A percentile compares a stretch with the other conserved stretches of the same genome.
These are phyloP conservation scores for Endotricha flammealis DNA, from an alignment of 2,888 invertebrate species.

Conservation along the genomic window DNA sequence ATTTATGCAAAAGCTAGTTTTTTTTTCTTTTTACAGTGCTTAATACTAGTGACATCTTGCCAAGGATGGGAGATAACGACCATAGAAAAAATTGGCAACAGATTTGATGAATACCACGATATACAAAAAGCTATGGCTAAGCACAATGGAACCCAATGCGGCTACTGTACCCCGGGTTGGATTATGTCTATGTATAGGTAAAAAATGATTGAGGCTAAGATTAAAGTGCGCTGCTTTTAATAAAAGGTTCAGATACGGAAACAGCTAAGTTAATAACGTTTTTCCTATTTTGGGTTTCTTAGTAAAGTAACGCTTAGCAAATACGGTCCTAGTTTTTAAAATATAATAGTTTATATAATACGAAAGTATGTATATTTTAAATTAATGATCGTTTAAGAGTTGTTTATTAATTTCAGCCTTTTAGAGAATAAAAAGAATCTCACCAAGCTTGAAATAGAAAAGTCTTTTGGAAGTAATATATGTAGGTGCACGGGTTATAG, in stretches of 20 bases:
- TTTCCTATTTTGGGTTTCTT: no score
- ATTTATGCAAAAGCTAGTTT: no score
- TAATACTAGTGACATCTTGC: slow-evolving; percentile 78
- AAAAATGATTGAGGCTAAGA: no score
- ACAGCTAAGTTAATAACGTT: no score
- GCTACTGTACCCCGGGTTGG: slow-evolving; percentile 86
- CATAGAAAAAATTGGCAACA: slow-evolving; percentile 83
- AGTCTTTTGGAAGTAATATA: slow-evolving; percentile 84
- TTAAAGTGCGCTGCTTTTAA: no score
- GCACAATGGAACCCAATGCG: slow-evolving; percentile 84
- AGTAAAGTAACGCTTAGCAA: no score
- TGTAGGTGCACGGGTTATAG: slow-evolving; percentile 88
- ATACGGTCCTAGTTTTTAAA: no score
- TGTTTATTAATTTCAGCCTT: slow-evolving; percentile 30
- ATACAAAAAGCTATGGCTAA: slow-evolving; percentile 81
- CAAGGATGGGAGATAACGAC: slow-evolving; percentile 83
- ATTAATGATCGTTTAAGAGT: slow-evolving; percentile 2
- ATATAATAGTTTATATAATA: neutral
- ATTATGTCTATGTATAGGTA: slow-evolving; percentile 86
- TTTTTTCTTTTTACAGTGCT: slow-evolving; percentile 78
- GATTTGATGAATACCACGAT: slow-evolving; percentile 80
- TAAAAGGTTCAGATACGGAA: no score
- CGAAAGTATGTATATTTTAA: neutral
- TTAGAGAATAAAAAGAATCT: slow-evolving; percentile 42
- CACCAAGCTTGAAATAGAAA: slow-evolving; percentile 82